Conservation (phyloP, 2,888 invertebrate species). For the Clunio marinus region DNA sequence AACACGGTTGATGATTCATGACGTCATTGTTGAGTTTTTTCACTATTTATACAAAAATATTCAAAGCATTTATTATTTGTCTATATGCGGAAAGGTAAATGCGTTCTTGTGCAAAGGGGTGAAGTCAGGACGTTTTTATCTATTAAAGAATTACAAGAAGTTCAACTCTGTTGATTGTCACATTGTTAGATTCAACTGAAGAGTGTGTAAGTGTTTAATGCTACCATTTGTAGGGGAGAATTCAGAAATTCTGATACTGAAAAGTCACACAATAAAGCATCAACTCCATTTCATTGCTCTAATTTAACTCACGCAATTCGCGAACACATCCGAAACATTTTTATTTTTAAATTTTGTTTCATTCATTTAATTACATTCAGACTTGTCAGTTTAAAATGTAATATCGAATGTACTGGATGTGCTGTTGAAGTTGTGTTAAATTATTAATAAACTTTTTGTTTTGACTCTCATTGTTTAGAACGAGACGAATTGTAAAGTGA, state of each 20-base stretch:
- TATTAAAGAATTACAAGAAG: neutral
- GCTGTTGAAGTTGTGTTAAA: neutral
- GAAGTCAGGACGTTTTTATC: no score
- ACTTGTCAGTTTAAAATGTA: slow-evolving; percentile 34
- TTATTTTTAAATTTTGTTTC: neutral
- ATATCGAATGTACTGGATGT: slow-evolving; percentile 24
- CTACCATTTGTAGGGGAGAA: neutral
- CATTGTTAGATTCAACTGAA: no score
- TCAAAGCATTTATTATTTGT: neutral
- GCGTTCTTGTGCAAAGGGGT: no score
- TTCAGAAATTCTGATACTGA: neutral
- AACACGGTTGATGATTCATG: slow-evolving; percentile 25
- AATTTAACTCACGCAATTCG: neutral
- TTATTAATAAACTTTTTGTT: neutral
- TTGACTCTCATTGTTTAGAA: neutral
- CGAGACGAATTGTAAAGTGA: neutral
- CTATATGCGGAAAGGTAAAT: no score
- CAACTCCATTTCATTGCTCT: neutral
- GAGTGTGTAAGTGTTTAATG: neutral
- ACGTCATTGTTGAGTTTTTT: neutral
- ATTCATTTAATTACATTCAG: slow-evolving; percentile 27
- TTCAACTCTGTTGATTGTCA: neutral
- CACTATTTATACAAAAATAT: neutral
- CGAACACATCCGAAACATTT: neutral
- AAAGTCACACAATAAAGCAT: no score